Base-by-base conservation (phyloP, 2,797 vertebrate species). In the Podarcis lilfordi region DNA sequence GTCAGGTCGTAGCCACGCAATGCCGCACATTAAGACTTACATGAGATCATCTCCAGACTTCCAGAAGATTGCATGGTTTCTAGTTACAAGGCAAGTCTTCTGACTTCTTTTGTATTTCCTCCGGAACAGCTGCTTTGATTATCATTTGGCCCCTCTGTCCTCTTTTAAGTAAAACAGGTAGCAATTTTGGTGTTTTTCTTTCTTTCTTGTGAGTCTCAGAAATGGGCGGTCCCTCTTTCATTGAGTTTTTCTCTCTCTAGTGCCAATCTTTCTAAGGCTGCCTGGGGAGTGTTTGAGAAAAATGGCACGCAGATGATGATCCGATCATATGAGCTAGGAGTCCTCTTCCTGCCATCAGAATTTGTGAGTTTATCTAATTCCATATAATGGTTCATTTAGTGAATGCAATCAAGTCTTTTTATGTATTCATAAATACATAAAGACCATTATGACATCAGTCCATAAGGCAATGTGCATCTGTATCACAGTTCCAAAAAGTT, bases 21-120 rank as follows among this genome's bases (percentile, higher is more conserved):
- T 99, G 95, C 99, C 99, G 25, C 99, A 99, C 93, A 99, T 99
- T 91, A 99, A 99, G 96, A 99, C 98, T 0, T 99, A 99, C 88
- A 98, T 98, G 98, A 98, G 99, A 92, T 90, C 92, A 0, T 99
- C 98, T 11, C 97, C 98, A 82, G 98, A 99, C 96, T 99, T 97
- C 95, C 96, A 96, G 88, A 94, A 98, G 93, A 97, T 99, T 3
- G 98, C 98, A 5, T 99, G 99, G 99, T 99, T 99, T 95, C 96
- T 99, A 2, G 97, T 99, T 91, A 99, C 99, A 86, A 99, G 99
- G 99, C 99, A 95, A 92, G 61, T 9, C 25, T 66, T 80, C 32
- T 72, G 10, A 37, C 50, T 55, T 19, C 5, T 21, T 5, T 23
- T n/a, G 19, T 35, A 10, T 45, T 50, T 50, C 7, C 29, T 9